Base-by-base conservation (phyloP, 1,140 invertebrate genomes). In the Pararge aegeria region DNA sequence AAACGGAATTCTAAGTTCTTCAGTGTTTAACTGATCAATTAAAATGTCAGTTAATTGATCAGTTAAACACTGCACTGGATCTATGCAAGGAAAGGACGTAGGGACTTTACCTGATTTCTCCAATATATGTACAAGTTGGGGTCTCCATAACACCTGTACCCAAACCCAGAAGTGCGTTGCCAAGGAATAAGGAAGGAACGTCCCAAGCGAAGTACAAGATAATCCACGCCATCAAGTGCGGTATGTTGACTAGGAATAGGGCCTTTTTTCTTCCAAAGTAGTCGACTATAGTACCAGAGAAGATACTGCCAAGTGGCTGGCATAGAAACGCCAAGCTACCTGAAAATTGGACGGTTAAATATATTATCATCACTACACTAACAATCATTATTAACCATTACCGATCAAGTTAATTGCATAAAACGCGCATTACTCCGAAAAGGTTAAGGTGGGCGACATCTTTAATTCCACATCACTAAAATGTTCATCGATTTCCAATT, bases 291-390 rank as follows among this genome's bases (percentile, higher is more conserved):
- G 91, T 90, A 1, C 94, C 94, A 4, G 94, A 95, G n/a, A 93
- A 81, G 16, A 95, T 71, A 66, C 94, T 94, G 12, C 94, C 94
- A 0, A 95, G 57, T 0, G 94, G 94, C 38, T 95, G 94, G 21
- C 93, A 92, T 40, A 95, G 93, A 50, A 94, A 90, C 61, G 93
- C 93, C 60, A 95, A 91, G 53, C 94, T 94, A 59, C 94, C 94
- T 95, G 77, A 20, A 88, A n/a, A n/a, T n/a, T 16, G 2, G 3
- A 34, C 29, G 10, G 1, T 30, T 7, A 10, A 5, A 6, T 7
- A 30, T 6, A 30, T 4, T 24, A 24, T 4, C 7, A 24, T 4
- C 24, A 4, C 7, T 24, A 24, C 24, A 24, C 7, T 4, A 24
- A 4, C 7, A 24, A 24, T n/a, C n/a, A n/a, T n/a, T n/a, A n/a